Conservation (phyloP, 2,113 vertebrate genomes). For the Thunnus thynnus region DNA sequence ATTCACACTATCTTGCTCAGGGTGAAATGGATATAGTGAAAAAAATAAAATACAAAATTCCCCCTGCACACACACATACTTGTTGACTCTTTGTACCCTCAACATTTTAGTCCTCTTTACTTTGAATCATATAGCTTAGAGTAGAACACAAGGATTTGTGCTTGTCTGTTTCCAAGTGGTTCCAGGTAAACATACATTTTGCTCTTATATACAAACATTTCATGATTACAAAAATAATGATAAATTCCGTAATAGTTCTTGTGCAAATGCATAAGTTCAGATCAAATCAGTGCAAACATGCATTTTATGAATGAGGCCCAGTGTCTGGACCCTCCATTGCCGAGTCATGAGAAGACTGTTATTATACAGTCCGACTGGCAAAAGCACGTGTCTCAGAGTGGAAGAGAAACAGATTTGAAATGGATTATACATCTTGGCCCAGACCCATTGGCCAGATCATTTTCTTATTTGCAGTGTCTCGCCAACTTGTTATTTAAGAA, state of each 20-base stretch:
- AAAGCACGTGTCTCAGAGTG: constrained; percentile 8
- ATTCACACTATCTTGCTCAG: too few species aligned
- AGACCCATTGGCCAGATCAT: constrained; percentile 23
- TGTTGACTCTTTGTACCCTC: too few species aligned
- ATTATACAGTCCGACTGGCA: constrained; percentile 2
- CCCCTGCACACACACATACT: too few species aligned
- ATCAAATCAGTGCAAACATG: constrained; percentile 2
- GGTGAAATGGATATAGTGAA: too few species aligned
- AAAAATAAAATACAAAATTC: too few species aligned
- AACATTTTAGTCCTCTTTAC: too few species aligned
- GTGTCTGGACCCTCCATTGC: constrained; percentile 30
- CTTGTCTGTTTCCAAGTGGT: background rate
- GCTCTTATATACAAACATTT: background rate
- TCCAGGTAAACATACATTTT: background rate
- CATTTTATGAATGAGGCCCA: constrained; percentile 40
- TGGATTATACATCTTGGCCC: constrained; percentile 34
- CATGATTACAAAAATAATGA: background rate
- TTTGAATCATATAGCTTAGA: too few species aligned
- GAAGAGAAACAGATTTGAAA: constrained; percentile 41
- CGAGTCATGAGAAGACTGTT: constrained; percentile 34
- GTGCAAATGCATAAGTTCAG: background rate
- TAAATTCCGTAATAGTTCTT: background rate
- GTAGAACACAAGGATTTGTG: background rate
- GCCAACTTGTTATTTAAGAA: constrained; percentile 64
- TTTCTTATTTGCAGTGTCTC: constrained; percentile 43